phyloP scores from a whole-genome alignment of 2,113 vertebrate genomes.

The Paratilapia polleni region DNA sequence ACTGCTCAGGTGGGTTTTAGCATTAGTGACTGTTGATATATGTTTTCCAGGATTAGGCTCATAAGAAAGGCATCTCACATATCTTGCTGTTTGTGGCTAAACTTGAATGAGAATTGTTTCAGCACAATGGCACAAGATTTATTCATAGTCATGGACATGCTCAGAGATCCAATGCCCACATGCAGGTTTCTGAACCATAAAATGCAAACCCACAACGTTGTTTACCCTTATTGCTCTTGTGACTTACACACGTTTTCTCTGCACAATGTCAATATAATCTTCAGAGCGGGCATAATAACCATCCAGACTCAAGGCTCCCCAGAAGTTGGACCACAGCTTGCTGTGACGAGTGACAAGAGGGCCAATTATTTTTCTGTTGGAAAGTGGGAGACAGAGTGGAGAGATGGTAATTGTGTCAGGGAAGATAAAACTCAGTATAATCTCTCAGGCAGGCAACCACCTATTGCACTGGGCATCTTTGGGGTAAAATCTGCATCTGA shows the following conservation, averaged over 20 bases:
- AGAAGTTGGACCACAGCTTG: conserved; percentile 99
- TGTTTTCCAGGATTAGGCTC: neutral
- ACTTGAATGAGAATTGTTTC: neutral
- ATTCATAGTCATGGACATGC: neutral
- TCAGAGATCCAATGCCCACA: neutral
- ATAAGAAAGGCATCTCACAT: neutral
- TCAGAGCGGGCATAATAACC: conserved; percentile 97
- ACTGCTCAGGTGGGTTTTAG: neutral
- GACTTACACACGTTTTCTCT: conserved; percentile 95
- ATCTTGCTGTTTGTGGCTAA: neutral
- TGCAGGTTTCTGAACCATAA: conserved; percentile 14
- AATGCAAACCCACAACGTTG: neutral
- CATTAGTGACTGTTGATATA: neutral
- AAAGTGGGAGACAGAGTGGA: conserved; percentile 32
- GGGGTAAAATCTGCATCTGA: conserved; percentile 17
- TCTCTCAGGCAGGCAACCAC: conserved; percentile 39
- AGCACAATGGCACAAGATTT: neutral
- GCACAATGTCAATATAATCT: conserved; percentile 97
- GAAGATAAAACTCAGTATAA: conserved; percentile 52
- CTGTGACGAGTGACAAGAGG: conserved; percentile 93
- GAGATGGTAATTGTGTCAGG: conserved; percentile 54
- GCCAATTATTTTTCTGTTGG: conserved; percentile 91
- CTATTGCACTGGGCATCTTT: conserved; percentile 29
- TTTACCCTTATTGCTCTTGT: neutral
- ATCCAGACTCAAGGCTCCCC: conserved; percentile 95